Evolutionary conservation across 2,113 vertebrate species (phyloP).

Genomic region (Erinaceus europaeus): DNA sequence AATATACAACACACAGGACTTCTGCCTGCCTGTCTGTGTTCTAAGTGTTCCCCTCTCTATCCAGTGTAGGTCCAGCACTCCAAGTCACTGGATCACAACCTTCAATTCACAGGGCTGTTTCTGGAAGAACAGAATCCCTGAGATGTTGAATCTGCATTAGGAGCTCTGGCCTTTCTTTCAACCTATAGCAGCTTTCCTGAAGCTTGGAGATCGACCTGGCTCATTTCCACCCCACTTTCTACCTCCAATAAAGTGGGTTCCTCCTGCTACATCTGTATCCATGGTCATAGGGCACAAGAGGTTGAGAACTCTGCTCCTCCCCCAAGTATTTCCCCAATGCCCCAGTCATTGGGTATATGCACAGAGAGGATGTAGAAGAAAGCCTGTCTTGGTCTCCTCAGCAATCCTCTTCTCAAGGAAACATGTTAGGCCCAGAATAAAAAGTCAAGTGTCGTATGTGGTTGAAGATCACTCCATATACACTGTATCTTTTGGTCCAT

Average conservation of each 20-base stretch:
- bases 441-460: neutral
- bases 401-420: neutral
- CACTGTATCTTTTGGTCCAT: neutral
- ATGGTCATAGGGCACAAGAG: neutral
- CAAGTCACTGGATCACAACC: neutral
- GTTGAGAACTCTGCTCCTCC: neutral
- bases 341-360: neutral
- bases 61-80: neutral
- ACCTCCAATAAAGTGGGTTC: neutral
- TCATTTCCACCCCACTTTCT: neutral
- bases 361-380: neutral
- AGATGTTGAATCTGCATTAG: neutral
- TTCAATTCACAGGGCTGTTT: neutral
- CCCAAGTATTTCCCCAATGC: neutral
- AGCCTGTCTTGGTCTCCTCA: neutral
- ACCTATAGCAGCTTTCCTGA: neutral
- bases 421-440: neutral
- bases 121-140: neutral
- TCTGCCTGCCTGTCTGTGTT: neutral
- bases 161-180: neutral
- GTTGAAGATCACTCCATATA: neutral
- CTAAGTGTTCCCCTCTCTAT: neutral
- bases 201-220: neutral
- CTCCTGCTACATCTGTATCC: neutral
- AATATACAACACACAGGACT: neutral